Evolutionary conservation across 2,113 vertebrate genomes (phyloP).

Genomic region (Engystomops pustulosus): DNA sequence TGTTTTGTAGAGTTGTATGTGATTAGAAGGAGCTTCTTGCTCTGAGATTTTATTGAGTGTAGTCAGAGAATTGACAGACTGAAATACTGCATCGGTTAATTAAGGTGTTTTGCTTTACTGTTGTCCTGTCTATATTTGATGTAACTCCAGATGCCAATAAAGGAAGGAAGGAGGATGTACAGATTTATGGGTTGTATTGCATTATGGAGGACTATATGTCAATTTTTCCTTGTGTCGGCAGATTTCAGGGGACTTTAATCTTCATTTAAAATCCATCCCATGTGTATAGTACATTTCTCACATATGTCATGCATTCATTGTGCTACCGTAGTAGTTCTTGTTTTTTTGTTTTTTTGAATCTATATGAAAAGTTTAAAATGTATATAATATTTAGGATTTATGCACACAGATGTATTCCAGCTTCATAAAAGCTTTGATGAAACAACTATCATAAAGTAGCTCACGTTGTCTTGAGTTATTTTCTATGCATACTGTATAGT

Average conservation of each 20-base stretch:
- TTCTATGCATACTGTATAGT: too few relatives aligned
- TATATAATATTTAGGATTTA: too few relatives aligned
- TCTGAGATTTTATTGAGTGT: slow-evolving; percentile 13
- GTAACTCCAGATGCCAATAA: slow-evolving; percentile 34
- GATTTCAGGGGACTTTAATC: slow-evolving; percentile 18
- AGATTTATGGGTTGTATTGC: slow-evolving; percentile 16
- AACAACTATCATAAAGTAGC: too few relatives aligned
- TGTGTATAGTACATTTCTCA: background rate
- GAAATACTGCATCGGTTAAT: slow-evolving; percentile 32
- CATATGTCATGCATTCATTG: background rate
- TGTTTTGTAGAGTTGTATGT: background rate
- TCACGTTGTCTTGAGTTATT: too few relatives aligned
- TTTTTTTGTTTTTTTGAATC: too few relatives aligned
- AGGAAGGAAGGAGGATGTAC: background rate
- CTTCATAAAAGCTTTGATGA: too few relatives aligned
- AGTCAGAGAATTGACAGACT: slow-evolving; percentile 30
- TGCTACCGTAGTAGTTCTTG: background rate
- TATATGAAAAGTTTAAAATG: too few relatives aligned
- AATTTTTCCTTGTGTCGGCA: slow-evolving; percentile 28
- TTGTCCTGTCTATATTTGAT: slow-evolving; percentile 28
- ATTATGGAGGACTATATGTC: background rate
- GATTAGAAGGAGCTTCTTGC: background rate
- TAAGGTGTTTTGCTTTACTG: slow-evolving; percentile 22
- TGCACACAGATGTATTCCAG: too few relatives aligned
- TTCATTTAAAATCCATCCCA: slow-evolving; percentile 27